Conservation (phyloP, 2,888 invertebrate species). For the Cryptophagus acutangulus region DNA sequence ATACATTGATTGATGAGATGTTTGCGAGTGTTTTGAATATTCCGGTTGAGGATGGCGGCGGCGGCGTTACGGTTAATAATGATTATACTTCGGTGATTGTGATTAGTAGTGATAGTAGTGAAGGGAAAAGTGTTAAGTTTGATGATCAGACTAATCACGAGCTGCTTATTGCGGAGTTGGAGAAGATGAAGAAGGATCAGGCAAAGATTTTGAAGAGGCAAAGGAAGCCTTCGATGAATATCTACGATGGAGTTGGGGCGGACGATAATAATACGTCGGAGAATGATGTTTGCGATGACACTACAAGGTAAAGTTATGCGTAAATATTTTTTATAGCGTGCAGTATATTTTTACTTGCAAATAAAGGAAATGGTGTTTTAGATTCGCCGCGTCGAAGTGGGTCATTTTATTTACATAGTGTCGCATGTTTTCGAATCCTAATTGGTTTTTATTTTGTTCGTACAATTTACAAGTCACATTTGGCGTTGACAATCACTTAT, state of each 20-base stretch:
- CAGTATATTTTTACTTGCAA: too few species aligned
- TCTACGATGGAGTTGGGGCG: constrained; percentile 34
- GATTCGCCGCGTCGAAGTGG: too few species aligned
- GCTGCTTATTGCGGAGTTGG: constrained; percentile 65
- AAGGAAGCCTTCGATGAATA: constrained; percentile 38
- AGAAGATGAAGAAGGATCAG: constrained; percentile 56
- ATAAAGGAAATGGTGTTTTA: too few species aligned
- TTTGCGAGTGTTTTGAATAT: constrained; percentile 44
- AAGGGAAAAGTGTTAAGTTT: constrained; percentile 34
- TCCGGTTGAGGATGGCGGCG: constrained; percentile 27
- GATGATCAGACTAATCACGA: constrained; percentile 56
- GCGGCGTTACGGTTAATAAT: constrained; percentile 3
- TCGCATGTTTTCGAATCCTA: too few species aligned
- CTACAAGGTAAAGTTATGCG: too few species aligned
- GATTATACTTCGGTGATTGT: constrained; percentile 20
- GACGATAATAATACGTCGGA: constrained; percentile 12
- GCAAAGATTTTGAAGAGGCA: constrained; percentile 40
- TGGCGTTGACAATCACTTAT: not conserved
- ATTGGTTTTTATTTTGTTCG: too few species aligned
- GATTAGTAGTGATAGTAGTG: constrained; percentile 20
- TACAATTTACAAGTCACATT: not conserved
- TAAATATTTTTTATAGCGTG: too few species aligned
- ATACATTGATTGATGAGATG: constrained; percentile 46
- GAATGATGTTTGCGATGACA: too few species aligned
- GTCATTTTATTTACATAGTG: too few species aligned